Base-by-base conservation (phyloP, 2,888 invertebrate genomes). In the Cephus rjabovi region DNA sequence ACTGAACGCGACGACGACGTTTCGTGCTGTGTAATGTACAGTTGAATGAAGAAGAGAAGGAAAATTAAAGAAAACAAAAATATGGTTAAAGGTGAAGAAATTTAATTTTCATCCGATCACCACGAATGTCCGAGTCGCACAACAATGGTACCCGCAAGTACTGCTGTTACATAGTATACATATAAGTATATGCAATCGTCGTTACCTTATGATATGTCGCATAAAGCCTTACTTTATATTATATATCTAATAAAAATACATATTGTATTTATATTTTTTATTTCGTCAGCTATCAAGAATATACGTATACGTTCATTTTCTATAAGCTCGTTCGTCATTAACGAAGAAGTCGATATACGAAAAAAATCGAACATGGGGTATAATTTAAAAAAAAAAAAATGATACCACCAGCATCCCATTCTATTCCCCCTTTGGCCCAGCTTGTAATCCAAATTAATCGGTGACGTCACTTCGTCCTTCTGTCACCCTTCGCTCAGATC, bases 251-350 rank as follows among this genome's bases (percentile, higher is more conserved):
- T 84, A 86, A 82, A 81, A 83, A 83, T 81, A 81, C 86, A 88
- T 76, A 88, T 76, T 81, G 81, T 86, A 85, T 86, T 86, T 87
- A 86, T 87, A 87, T 87, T 85, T 88, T 83, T 83, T 82, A 84
- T 87, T 83, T 78, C 77, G 79, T 31, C 69, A 77, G 15, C 15
- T 34, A 56, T 56, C 56, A 6, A 56, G 23, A 23, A 56, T 56
- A 23, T 23, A 6, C 6, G 4, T 23, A 2, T 56, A 23, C 23
- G 6, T 23, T 9, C 2, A 9, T 56, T 56, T 56, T 23, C 23
- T 56, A 9, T 23, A 56, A 56, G 6, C 9, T 23, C 3, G 9
- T 23, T 9, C 56, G 23, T 56, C 6, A 23, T 56, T 23, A 56
- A 56, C 23, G 23, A 23, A 56, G 56, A 9, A 23, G 6, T 56